Percentiles rank a stretch among this genome's conserved stretches.
These are phyloP conservation scores for Okapia johnstoni DNA, from an alignment of 2,113 vertebrate species.

Conservation along the genomic window DNA sequence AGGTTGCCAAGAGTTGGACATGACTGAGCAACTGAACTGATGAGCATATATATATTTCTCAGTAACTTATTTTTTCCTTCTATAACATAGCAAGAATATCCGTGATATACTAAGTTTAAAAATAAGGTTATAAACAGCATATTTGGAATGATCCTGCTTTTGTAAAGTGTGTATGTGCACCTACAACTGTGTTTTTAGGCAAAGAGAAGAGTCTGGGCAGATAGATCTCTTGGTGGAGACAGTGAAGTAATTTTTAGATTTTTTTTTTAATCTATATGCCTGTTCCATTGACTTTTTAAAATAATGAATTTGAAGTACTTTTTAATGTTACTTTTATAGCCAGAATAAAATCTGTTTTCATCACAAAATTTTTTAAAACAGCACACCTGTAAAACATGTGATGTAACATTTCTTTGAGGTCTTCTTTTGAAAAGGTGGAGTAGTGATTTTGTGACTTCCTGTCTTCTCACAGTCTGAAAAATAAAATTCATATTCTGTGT, in stretches of 20 bases:
- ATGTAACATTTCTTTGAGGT: background rate
- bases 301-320: background rate
- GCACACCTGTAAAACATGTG: background rate
- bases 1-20: background rate
- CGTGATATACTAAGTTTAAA: background rate
- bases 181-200: background rate
- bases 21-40: background rate
- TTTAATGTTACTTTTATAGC: constrained; percentile 1
- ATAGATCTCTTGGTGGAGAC: background rate
- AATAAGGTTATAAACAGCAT: background rate
- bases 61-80: background rate
- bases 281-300: background rate
- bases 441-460: background rate
- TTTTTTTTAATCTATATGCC: background rate
- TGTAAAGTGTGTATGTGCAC: background rate
- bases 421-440: background rate
- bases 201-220: background rate
- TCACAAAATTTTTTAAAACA: background rate
- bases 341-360: background rate
- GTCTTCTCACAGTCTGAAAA: background rate
- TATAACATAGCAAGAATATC: background rate
- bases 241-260: background rate
- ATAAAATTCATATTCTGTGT: background rate
- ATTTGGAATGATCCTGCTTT: background rate
- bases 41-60: background rate